Evolutionary conservation across 2,113 vertebrate species (phyloP).

Genomic region (Piprites chloris): DNA sequence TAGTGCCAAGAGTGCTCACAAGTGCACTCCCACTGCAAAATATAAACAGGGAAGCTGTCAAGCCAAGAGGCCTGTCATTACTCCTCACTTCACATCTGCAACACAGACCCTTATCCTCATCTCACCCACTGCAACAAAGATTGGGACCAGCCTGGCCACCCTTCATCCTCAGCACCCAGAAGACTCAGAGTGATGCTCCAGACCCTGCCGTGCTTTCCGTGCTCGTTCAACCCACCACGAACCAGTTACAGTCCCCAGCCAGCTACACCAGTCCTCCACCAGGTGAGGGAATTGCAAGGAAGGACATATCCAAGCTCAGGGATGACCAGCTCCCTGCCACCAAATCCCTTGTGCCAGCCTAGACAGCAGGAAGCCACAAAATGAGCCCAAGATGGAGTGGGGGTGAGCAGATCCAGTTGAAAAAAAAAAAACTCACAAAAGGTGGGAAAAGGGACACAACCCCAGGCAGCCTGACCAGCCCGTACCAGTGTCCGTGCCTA

Average conservation of each 20-base stretch:
- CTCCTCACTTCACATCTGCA: neutral
- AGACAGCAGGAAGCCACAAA: neutral
- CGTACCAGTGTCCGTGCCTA: fast-evolving
- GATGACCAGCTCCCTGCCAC: neutral
- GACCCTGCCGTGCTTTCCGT: neutral
- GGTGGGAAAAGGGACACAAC: neutral
- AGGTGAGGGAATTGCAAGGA: neutral
- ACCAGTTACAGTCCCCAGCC: neutral
- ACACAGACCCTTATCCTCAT: neutral
- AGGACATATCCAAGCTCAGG: fast-evolving
- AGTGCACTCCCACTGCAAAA: neutral
- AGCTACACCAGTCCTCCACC: no score
- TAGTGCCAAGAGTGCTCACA: fast-evolving
- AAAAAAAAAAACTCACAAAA: neutral
- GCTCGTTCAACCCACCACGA: fast-evolving
- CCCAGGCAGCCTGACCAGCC: neutral
- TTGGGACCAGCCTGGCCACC: neutral
- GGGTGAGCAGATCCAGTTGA: neutral
- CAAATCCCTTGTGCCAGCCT: neutral
- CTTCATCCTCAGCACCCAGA: neutral
- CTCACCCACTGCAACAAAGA: neutral
- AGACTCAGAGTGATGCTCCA: neutral
- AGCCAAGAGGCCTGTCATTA: neutral
- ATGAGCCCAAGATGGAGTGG: fast-evolving
- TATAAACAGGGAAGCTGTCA: neutral